These are phyloP conservation scores for Romanogobio albipinnatus DNA, from an alignment of 2,113 vertebrate genomes.

Conservation along the genomic window DNA sequence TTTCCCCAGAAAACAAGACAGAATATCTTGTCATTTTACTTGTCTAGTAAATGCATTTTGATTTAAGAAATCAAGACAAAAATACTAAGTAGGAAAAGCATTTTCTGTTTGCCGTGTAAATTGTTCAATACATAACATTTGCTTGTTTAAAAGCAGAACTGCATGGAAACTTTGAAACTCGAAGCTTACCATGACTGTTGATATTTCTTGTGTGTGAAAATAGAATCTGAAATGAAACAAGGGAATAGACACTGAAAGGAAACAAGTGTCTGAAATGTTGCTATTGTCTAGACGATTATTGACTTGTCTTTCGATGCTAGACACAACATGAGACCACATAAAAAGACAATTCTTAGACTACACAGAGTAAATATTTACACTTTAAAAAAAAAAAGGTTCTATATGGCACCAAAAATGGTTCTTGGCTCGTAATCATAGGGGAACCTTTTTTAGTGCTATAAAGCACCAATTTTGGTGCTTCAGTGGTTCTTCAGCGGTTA, in stretches of 20 bases:
- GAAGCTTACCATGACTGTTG: constrained; percentile 44
- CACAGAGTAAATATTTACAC: background rate
- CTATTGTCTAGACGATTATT: constrained; percentile 24
- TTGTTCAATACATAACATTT: background rate
- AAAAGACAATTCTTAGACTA: background rate
- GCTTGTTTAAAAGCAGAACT: constrained; percentile 10
- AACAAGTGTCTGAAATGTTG: background rate
- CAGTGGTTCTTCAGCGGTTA: too few relatives aligned
- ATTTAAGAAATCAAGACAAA: too few relatives aligned
- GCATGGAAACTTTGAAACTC: background rate
- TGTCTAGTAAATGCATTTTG: too few relatives aligned
- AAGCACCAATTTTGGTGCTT: too few relatives aligned
- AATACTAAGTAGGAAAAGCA: too few relatives aligned
- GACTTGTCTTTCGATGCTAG: background rate
- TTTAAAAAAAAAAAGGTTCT: too few relatives aligned
- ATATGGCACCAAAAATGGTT: too few relatives aligned
- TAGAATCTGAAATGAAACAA: constrained; percentile 31
- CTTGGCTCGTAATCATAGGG: too few relatives aligned
- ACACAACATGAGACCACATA: constrained; percentile 9
- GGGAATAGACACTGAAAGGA: constrained; percentile 8
- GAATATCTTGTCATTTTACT: too few relatives aligned
- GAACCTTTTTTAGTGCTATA: too few relatives aligned
- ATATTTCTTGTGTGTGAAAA: constrained; percentile 23
- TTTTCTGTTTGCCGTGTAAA: too few relatives aligned
- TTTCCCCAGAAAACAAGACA: too few relatives aligned